Evolutionary conservation across 2,888 invertebrate genomes (phyloP), one percentile per base, ranked within the genome.

Genomic region (Xanthia icteritia): DNA sequence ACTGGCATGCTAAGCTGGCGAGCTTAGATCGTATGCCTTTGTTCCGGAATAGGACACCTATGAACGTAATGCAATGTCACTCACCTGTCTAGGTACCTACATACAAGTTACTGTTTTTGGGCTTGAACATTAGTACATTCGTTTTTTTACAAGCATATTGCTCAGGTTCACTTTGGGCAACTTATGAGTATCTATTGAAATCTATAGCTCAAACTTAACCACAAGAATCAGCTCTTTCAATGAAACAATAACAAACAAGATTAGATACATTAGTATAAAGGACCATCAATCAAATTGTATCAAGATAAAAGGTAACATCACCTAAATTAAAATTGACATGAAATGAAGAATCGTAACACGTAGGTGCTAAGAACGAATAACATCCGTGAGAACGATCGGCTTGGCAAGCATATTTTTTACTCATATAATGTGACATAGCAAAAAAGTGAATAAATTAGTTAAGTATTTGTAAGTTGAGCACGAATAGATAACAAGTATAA

Each of bases 341-440:
- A 69, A 76, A 66, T 56, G 67, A 63, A 27, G 48, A 63, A 23
- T 51, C 23, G 3, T 54, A n/a, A 60, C 58, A 72, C 64, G 68
- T 76, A 69, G 64, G 58, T 48, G 76, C 54, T 68, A 76, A 39
- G 20, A 51, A 31, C 20, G 45, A 67, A 48, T 60, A 68, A 68
- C 39, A 77, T 69, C 54, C 76, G 68, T 82, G 82, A 82, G 54
- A 82, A 76, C 64, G 48, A 76, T 64, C 58, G 20, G 36, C 15
- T 23, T n/a, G 45, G 63, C 27, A 74, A 63, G 17, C 31, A 27
- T 9, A 42, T 60, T 80, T 78, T 71, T 65, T 73, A 20, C 27
- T 11, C 4, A n/a, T 27, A 13, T 45, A 17, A 36, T 51, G n/a
- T 27, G 51, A 54, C 23, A 58, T 13, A 0, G 27, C 72, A 58